These are phyloP conservation scores for Neoscelio sp. DNA, from an alignment of 2,888 invertebrate genomes.

Conservation along the genomic window DNA sequence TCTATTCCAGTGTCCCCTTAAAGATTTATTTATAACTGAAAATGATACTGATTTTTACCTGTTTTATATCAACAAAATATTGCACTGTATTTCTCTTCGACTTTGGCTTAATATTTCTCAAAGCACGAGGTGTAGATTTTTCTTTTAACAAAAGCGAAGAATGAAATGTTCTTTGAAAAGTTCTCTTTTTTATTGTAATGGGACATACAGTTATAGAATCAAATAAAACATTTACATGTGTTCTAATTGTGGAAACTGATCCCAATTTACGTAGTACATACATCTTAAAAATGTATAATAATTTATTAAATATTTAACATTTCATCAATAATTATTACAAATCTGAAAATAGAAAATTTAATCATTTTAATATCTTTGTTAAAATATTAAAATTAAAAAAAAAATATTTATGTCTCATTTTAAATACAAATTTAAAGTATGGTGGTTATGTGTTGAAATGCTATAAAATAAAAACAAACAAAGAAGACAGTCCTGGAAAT, in stretches of 20 bases:
- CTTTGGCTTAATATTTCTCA: conserved; percentile 77
- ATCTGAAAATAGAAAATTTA: background rate
- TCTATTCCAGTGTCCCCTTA: no score
- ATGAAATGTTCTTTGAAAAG: conserved; percentile 5
- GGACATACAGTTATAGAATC: background rate
- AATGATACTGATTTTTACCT: conserved; percentile 73
- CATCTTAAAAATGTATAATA: background rate
- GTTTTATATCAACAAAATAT: conserved; percentile 78
- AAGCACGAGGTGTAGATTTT: conserved; percentile 67
- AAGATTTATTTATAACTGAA: no score
- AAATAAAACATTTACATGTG: conserved; percentile 5
- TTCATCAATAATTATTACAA: no score
- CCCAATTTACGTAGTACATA: background rate
- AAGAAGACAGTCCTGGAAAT: no score
- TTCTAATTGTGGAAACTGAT: background rate
- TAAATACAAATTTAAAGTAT: no score
- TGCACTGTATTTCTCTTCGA: conserved; percentile 69
- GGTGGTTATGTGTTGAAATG: no score
- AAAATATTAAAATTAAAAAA: no score
- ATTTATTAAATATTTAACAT: no score
- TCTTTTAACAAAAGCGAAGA: conserved; percentile 6
- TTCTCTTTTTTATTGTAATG: background rate
- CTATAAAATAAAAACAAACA: no score
- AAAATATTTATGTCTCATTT: no score
- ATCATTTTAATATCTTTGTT: background rate